These are phyloP conservation scores for Drosophila prosaltans DNA, from an alignment of 1,140 invertebrate genomes.

Conservation along the genomic window DNA sequence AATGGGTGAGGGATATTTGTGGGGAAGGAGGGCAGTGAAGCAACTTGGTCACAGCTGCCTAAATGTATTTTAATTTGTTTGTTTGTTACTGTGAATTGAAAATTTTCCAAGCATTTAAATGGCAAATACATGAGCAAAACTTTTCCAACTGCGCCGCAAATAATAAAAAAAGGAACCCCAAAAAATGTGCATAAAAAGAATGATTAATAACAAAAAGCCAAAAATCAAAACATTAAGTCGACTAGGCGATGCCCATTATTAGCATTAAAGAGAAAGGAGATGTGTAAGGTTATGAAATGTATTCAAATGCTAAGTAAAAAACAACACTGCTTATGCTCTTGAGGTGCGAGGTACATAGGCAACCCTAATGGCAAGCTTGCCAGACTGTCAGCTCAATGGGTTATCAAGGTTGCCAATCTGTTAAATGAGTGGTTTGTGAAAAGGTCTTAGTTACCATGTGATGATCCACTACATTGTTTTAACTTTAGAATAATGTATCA, in stretches of 20 bases:
- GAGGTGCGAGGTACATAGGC: too few species aligned
- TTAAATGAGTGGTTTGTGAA: too few species aligned
- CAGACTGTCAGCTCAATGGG: too few species aligned
- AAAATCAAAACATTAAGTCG: conserved; percentile 27
- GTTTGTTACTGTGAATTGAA: conserved; percentile 33
- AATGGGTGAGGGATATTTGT: not conserved
- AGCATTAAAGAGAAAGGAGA: too few species aligned
- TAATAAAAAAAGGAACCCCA: not conserved
- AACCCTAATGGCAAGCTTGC: too few species aligned
- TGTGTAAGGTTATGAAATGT: too few species aligned
- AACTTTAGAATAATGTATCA: too few species aligned
- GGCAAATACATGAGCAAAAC: conserved; percentile 55
- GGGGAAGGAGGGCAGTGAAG: not conserved
- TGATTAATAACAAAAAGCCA: conserved; percentile 72
- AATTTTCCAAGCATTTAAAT: conserved; percentile 41
- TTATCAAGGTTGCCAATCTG: too few species aligned
- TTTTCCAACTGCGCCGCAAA: conserved; percentile 50
- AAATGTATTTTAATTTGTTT: conserved; percentile 81
- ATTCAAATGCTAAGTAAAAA: too few species aligned
- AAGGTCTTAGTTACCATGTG: too few species aligned
- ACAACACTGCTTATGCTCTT: too few species aligned
- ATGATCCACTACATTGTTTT: too few species aligned
- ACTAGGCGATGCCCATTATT: not conserved
- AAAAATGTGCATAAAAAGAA: conserved; percentile 27
- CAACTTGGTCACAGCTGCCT: conserved; percentile 64